phyloP scores from a whole-genome alignment of 2,888 invertebrate genomes.

The Notocelia uddmanniana region DNA sequence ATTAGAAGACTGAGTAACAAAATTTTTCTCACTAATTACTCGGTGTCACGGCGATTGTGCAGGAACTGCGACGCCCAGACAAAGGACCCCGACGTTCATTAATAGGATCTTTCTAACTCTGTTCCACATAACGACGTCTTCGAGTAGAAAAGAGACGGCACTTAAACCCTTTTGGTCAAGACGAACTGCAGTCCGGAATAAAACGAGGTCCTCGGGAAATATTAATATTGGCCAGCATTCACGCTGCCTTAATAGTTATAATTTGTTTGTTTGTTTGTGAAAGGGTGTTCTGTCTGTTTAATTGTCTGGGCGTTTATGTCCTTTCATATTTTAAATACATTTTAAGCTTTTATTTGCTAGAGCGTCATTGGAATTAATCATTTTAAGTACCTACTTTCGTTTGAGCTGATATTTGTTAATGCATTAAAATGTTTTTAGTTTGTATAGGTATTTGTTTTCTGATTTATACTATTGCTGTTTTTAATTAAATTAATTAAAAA shows the following conservation, averaged over 20 bases:
- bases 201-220: constrained; percentile 76
- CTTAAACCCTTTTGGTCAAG: background rate
- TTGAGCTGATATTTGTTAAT: background rate
- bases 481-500: background rate
- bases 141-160: background rate
- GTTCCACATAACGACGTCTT: constrained; percentile 8
- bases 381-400: constrained; percentile 1
- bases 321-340: constrained; percentile 21
- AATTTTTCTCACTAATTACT: constrained; percentile 85
- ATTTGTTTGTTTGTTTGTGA: constrained; percentile 70
- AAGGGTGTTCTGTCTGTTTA: constrained; percentile 32
- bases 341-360: constrained; percentile 13
- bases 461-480: background rate
- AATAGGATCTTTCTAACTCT: constrained; percentile 80
- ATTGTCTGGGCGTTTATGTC: constrained; percentile 26
- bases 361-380: background rate
- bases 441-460: background rate
- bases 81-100: constrained; percentile 82
- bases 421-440: background rate
- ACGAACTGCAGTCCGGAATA: constrained; percentile 82
- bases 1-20: constrained; percentile 74
- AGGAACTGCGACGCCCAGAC: constrained; percentile 77
- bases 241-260: constrained; percentile 73
- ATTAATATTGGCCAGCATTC: constrained; percentile 81
- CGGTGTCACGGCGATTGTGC: constrained; percentile 83